These are phyloP conservation scores for Masticophis lateralis DNA, from an alignment of 2,797 vertebrate genomes.

Conservation along the genomic window DNA sequence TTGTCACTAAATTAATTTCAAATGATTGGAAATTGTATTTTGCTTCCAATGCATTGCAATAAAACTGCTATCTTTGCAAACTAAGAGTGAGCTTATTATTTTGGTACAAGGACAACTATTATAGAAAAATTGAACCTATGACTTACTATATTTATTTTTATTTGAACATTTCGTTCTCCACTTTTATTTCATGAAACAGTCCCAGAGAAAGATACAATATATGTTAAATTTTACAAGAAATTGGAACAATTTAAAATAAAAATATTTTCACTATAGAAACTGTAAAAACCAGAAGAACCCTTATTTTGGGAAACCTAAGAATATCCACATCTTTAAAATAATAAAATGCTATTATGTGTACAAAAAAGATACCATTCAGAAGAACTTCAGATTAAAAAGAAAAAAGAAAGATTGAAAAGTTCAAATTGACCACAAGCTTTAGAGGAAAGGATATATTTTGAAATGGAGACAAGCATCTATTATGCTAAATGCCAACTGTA, in stretches of 20 bases:
- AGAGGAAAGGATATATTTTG: not conserved
- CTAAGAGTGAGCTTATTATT: not conserved
- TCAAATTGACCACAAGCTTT: not conserved
- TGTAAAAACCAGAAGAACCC: not conserved
- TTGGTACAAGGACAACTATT: not conserved
- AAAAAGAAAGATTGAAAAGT: not conserved
- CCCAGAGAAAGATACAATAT: not conserved
- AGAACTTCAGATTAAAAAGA: not conserved
- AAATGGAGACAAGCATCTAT: not conserved
- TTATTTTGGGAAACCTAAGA: not conserved
- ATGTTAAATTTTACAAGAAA: not conserved
- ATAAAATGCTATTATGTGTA: not conserved
- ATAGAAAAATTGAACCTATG: not conserved
- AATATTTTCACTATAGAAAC: not conserved
- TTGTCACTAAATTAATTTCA: not conserved
- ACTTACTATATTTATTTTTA: not conserved
- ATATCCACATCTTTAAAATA: not conserved
- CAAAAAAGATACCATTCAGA: not conserved
- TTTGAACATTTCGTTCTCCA: not conserved
- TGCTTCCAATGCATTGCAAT: constrained; percentile 8
- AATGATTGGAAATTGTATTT: not conserved
- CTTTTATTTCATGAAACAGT: not conserved
- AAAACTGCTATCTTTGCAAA: constrained; percentile 1
- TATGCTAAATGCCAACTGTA: not conserved
- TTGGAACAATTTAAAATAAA: not conserved